phyloP scores from a whole-genome alignment of 2,888 invertebrate species.

The Spilarctia lutea region DNA sequence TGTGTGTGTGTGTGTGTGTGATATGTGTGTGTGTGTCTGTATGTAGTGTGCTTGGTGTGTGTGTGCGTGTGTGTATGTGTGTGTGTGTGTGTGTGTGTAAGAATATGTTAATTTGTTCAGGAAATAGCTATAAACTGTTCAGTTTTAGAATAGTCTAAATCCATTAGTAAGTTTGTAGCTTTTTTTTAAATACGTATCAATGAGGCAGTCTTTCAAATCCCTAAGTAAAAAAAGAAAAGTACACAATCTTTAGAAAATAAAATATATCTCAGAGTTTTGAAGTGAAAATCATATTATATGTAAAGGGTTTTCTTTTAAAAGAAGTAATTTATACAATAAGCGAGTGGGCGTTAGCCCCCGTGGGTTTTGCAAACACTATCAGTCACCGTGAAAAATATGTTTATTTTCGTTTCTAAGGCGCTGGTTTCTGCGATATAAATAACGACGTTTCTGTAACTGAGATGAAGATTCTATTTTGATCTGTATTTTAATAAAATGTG shows the following conservation, averaged over 20 bases:
- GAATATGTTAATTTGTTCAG: too few species aligned
- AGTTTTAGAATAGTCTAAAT: too few species aligned
- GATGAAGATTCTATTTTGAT: neutral
- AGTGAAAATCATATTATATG: neutral
- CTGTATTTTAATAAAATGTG: neutral
- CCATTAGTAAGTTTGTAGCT: too few species aligned
- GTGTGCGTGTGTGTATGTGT: too few species aligned
- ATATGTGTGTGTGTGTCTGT: too few species aligned
- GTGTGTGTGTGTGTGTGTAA: too few species aligned
- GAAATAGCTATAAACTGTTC: too few species aligned
- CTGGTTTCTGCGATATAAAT: neutral
- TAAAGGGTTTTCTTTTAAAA: neutral
- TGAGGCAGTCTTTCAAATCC: too few species aligned
- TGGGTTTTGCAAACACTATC: neutral
- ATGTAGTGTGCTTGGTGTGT: too few species aligned
- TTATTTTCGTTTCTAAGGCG: neutral
- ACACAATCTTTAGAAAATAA: neutral
- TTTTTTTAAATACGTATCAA: too few species aligned
- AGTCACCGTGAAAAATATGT: neutral
- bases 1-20: too few species aligned
- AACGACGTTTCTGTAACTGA: neutral
- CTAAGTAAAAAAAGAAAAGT: too few species aligned
- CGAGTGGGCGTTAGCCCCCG: neutral
- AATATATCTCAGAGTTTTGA: neutral
- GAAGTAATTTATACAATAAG: neutral